Conservation (phyloP, 2,797 vertebrate species). For the Gymnothorax reevesii region DNA sequence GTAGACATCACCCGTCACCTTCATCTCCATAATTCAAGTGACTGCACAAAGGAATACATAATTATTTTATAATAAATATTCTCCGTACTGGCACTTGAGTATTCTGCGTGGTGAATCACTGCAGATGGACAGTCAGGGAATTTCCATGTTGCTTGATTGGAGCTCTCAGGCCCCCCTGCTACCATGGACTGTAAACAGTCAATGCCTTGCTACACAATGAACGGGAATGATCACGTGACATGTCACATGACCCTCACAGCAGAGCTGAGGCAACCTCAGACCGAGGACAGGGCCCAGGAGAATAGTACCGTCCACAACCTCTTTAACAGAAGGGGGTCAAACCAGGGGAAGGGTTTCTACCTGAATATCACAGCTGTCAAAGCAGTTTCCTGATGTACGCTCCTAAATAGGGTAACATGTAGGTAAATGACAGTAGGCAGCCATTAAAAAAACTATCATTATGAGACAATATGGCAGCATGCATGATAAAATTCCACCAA, state of each 20-base stretch:
- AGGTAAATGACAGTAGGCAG: not conserved
- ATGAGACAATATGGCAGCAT: too few relatives aligned
- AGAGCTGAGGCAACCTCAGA: slow-evolving; percentile 6
- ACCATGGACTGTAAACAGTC: not conserved
- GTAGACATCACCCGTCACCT: not conserved
- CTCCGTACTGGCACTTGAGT: not conserved
- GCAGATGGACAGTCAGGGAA: not conserved
- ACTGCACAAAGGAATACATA: not conserved
- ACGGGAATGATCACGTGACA: slow-evolving; percentile 37
- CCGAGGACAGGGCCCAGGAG: not conserved
- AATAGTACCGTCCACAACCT: not conserved
- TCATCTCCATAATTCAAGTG: not conserved
- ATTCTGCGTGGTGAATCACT: not conserved
- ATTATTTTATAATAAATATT: slow-evolving; percentile 1
- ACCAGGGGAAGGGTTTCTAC: not conserved
- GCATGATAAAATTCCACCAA: too few relatives aligned
- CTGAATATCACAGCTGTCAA: not conserved
- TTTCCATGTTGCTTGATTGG: not conserved
- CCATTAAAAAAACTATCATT: too few relatives aligned
- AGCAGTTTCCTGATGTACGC: not conserved
- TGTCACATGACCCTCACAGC: slow-evolving; percentile 25
- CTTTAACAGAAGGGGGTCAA: not conserved
- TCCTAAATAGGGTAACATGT: not conserved
- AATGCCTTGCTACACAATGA: slow-evolving; percentile 24
- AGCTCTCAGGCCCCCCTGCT: not conserved